A percentile compares a stretch with the other conserved stretches of the same genome.
These are phyloP conservation scores for Arrhopalites spinosus DNA, from an alignment of 2,888 invertebrate genomes.

Conservation along the genomic window DNA sequence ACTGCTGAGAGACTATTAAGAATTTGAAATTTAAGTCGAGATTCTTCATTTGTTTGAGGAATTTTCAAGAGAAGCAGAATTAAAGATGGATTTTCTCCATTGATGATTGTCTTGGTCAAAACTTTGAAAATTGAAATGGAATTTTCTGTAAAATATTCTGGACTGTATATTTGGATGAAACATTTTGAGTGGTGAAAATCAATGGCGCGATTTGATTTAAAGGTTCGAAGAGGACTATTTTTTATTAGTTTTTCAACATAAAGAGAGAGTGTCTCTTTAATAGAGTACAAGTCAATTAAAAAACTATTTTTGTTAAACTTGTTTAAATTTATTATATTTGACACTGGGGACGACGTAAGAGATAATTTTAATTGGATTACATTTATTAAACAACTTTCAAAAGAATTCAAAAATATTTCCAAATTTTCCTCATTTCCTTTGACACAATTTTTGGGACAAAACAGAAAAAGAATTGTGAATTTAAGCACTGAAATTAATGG, in stretches of 20 bases:
- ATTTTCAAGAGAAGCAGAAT: not conserved
- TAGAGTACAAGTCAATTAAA: no score
- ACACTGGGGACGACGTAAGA: no score
- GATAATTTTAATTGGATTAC: no score
- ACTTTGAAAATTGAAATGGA: not conserved
- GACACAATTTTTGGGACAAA: no score
- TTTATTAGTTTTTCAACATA: not conserved
- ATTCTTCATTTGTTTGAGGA: not conserved
- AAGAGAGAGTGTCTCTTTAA: no score
- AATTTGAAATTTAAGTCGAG: not conserved
- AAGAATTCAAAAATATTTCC: no score
- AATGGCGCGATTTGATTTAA: not conserved
- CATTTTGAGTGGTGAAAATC: not conserved
- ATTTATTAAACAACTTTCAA: no score
- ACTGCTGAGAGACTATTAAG: not conserved
- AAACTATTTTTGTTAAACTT: no score
- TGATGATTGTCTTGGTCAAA: not conserved
- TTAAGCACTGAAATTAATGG: no score
- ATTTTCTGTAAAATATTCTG: not conserved
- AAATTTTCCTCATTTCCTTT: no score
- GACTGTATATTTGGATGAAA: constrained; percentile 11
- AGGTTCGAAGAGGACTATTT: not conserved
- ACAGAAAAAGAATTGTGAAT: no score
- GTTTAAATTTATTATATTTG: no score
- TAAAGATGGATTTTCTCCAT: constrained; percentile 9